These are phyloP conservation scores for Siniperca undulata DNA, from an alignment of 2,797 vertebrate genomes.

Conservation along the genomic window DNA sequence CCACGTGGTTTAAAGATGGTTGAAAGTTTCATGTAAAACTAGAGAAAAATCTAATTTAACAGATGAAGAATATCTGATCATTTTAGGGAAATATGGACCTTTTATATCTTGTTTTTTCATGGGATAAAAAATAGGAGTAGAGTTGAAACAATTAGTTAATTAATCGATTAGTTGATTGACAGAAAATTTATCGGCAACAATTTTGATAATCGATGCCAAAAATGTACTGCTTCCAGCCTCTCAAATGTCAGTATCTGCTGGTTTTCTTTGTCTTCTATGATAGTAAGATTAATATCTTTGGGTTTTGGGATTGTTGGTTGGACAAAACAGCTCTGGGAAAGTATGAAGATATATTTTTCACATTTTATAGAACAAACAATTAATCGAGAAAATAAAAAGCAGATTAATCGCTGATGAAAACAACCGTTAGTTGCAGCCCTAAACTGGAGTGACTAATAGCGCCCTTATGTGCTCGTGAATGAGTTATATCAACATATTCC, in stretches of 20 bases:
- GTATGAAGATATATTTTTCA: background rate
- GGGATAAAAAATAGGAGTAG: background rate
- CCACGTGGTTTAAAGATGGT: background rate
- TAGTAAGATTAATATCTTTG: background rate
- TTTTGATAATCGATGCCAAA: background rate
- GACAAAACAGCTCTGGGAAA: background rate
- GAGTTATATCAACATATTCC: background rate
- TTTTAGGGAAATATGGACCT: background rate
- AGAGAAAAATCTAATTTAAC: too few species aligned
- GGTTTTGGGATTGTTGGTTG: background rate
- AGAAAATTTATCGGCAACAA: background rate
- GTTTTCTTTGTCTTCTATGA: background rate
- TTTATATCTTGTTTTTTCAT: background rate
- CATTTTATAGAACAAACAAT: background rate
- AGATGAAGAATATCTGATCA: background rate
- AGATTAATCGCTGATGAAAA: background rate
- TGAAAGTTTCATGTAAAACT: background rate
- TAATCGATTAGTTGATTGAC: background rate
- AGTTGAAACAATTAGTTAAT: background rate
- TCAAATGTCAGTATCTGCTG: background rate
- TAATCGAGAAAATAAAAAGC: background rate
- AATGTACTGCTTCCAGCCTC: background rate
- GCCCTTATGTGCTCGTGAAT: background rate
- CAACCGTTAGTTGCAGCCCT: background rate
- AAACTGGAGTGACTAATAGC: background rate